A percentile compares a stretch with the other conserved stretches of the same genome.
Conservation (phyloP, 2,113 vertebrate species). For the Colistium nudipinnis region DNA sequence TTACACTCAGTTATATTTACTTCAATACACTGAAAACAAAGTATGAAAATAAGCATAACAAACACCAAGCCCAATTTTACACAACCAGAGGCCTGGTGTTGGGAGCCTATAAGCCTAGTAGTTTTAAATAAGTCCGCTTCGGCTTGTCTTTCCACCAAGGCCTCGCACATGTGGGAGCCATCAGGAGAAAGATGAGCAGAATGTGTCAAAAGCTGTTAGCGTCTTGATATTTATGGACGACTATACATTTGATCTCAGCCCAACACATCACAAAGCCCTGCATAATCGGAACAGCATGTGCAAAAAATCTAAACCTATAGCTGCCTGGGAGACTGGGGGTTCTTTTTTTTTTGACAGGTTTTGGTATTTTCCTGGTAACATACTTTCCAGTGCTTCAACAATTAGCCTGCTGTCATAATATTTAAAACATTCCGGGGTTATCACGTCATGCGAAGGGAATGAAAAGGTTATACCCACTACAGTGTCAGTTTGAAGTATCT, state of each 20-base stretch:
- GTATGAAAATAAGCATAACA: constrained; percentile 28
- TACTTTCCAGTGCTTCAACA: constrained; percentile 55
- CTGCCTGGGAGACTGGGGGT: constrained; percentile 19
- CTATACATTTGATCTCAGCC: constrained; percentile 69
- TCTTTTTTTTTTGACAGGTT: constrained; percentile 31
- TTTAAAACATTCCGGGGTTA: constrained; percentile 13
- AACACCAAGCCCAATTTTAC: constrained; percentile 21
- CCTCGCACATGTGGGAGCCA: constrained; percentile 78
- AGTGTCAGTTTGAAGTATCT: neutral
- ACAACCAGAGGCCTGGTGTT: constrained; percentile 41
- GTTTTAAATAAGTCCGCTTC: constrained; percentile 30
- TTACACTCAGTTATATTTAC: constrained; percentile 5
- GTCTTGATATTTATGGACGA: constrained; percentile 69
- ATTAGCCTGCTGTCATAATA: constrained; percentile 43
- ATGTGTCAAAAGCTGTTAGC: constrained; percentile 74
- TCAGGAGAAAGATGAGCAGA: constrained; percentile 77
- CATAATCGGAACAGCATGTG: constrained; percentile 72
- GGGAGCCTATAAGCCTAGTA: constrained; percentile 40
- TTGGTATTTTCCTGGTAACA: constrained; percentile 55
- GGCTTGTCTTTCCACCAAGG: constrained; percentile 38
- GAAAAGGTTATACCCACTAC: constrained; percentile 1
- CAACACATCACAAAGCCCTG: constrained; percentile 53
- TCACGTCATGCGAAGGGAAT: constrained; percentile 10
- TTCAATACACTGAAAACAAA: constrained; percentile 39
- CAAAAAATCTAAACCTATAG: constrained; percentile 45